A percentile compares a stretch with the other conserved stretches of the same genome.
These are phyloP conservation scores for Campopleginae sp. DNA, from an alignment of 2,888 invertebrate genomes.

Conservation along the genomic window DNA sequence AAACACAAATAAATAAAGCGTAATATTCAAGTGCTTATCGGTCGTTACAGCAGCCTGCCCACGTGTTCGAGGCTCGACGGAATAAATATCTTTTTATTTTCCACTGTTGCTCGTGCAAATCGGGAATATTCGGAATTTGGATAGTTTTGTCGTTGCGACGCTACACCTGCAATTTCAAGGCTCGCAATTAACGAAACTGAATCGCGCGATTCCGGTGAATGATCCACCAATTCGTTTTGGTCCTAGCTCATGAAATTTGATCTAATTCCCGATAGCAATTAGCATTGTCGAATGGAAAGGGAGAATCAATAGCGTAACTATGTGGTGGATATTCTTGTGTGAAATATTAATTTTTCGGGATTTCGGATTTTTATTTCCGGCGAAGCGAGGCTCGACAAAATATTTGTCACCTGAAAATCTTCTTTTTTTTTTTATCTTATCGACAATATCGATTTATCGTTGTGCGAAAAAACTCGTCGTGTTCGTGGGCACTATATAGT, in stretches of 20 bases:
- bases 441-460: constrained; percentile 45
- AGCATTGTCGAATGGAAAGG: background rate
- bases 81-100: constrained; percentile 18
- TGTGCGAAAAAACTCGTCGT: constrained; percentile 44
- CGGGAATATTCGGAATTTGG: background rate
- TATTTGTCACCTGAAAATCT: constrained; percentile 34
- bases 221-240: background rate
- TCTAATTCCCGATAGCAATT: background rate
- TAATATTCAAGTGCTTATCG: constrained; percentile 3
- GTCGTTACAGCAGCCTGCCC: constrained; percentile 33
- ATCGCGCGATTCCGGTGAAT: background rate
- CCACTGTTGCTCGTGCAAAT: background rate
- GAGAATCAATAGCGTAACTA: background rate
- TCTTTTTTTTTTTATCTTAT: constrained; percentile 19
- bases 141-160: constrained; percentile 11
- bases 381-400: constrained; percentile 43
- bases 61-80: constrained; percentile 10
- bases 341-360: background rate
- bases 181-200: constrained; percentile 1
- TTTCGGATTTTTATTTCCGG: background rate
- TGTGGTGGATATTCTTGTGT: background rate
- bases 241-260: background rate
- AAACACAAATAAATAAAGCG: constrained; percentile 22
- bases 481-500: constrained; percentile 4
- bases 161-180: background rate